These are phyloP conservation scores for Onthophagus taurus DNA, from an alignment of 1,140 invertebrate species.

Conservation along the genomic window DNA sequence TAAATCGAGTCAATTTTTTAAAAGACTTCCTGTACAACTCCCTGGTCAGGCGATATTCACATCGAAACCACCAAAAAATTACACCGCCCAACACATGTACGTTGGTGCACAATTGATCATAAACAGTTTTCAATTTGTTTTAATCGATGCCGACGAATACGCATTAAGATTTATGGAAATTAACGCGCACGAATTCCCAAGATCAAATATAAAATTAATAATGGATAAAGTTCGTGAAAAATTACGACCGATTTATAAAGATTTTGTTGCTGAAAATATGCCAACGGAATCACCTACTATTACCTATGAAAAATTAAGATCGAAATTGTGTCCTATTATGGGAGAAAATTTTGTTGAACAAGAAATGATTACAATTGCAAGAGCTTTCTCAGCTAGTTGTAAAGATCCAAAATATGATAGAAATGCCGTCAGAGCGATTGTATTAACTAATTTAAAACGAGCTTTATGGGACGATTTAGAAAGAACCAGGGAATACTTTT, in stretches of 20 bases:
- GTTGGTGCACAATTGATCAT: conserved; percentile 67
- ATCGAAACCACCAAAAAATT: conserved; percentile 59
- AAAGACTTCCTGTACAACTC: conserved; percentile 55
- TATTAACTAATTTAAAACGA: conserved; percentile 58
- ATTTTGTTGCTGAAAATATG: conserved; percentile 60
- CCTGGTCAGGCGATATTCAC: conserved; percentile 63
- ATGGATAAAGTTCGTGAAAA: conserved; percentile 58
- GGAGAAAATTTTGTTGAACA: conserved; percentile 62
- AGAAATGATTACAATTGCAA: conserved; percentile 63
- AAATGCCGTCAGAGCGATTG: conserved; percentile 42
- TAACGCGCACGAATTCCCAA: conserved; percentile 61
- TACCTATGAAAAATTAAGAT: conserved; percentile 27
- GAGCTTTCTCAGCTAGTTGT: conserved; percentile 48
- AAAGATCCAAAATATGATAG: conserved; percentile 25
- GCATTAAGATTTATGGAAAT: conserved; percentile 79
- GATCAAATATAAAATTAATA: conserved; percentile 56
- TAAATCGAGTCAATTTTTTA: conserved; percentile 57
- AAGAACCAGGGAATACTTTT: conserved; percentile 53
- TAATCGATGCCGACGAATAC: conserved; percentile 77
- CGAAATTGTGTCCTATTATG: conserved; percentile 36
- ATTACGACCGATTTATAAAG: conserved; percentile 55
- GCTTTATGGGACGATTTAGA: conserved; percentile 58
- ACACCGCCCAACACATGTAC: conserved; percentile 67
- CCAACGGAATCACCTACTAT: conserved; percentile 39
- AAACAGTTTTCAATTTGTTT: conserved; percentile 65